Conservation (phyloP, 2,113 vertebrate genomes). For the Dasyornis broadbenti region DNA sequence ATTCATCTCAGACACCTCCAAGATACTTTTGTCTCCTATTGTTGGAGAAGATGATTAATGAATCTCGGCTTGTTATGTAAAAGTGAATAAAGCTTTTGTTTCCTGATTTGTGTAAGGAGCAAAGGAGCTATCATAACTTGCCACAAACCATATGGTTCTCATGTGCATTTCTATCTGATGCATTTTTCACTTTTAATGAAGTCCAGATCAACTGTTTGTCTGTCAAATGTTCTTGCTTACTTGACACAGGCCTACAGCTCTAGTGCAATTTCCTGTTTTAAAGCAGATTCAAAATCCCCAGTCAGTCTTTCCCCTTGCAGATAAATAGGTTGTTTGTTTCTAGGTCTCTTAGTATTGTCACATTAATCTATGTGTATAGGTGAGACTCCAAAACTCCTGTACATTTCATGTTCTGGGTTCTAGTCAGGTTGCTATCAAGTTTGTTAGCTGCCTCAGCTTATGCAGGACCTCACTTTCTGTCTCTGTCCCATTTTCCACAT, state of each 20-base stretch:
- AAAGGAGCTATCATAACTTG: not conserved
- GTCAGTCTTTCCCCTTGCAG: not conserved
- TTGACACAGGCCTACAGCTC: not conserved
- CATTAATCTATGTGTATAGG: not conserved
- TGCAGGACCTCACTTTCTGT: not conserved
- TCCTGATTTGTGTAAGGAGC: not conserved
- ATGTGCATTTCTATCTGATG: not conserved
- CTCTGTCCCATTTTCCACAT: not conserved
- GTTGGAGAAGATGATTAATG: not conserved
- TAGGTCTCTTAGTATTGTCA: not conserved
- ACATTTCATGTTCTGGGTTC: not conserved
- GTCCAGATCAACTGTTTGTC: not conserved
- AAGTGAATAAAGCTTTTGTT: not conserved
- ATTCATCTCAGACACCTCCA: not conserved
- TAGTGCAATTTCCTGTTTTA: not conserved
- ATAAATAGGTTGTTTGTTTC: not conserved
- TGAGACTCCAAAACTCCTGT: not conserved
- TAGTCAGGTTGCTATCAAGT: not conserved
- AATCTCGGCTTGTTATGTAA: not conserved
- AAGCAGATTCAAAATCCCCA: not conserved
- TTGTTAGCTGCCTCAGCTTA: not conserved
- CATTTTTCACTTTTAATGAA: slow-evolving; percentile 2
- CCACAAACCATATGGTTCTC: not conserved
- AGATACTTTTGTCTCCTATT: not conserved
- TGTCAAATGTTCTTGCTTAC: not conserved